Conservation (phyloP, 2,888 invertebrate genomes). For the Meiosimyza platycephala region DNA sequence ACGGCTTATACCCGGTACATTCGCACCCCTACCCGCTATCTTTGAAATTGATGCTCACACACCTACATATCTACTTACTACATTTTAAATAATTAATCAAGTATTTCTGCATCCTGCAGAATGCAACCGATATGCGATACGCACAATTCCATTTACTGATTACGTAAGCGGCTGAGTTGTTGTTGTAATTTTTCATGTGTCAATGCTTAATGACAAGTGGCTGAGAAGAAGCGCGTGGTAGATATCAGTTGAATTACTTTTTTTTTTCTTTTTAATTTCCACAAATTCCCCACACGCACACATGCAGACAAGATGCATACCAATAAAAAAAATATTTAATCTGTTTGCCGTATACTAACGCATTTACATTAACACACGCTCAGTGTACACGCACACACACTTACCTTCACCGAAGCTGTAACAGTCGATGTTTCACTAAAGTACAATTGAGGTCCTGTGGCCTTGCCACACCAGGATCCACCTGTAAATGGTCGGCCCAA, state of each 20-base stretch:
- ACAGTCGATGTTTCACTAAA: conserved; percentile 92
- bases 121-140: conserved; percentile 3
- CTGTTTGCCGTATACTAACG: neutral
- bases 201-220: conserved; percentile 24
- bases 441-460: conserved; percentile 83
- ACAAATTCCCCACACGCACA: neutral
- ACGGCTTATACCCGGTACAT: neutral
- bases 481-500: conserved; percentile 88
- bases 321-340: no score
- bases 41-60: no score
- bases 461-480: conserved; percentile 90
- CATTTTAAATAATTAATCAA: conserved; percentile 57
- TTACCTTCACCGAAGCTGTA: conserved; percentile 83
- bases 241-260: neutral
- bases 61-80: no score
- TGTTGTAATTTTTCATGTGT: conserved; percentile 30
- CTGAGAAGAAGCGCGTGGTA: neutral
- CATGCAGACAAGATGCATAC: neutral
- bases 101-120: conserved; percentile 34
- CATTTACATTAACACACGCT: neutral
- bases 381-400: conserved; percentile 41
- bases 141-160: conserved; percentile 27
- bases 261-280: conserved; percentile 8
- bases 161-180: conserved; percentile 10
- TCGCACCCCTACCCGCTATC: no score